Evolutionary conservation across 2,888 invertebrate genomes (phyloP).

Genomic region (Lapara coniferarum): DNA sequence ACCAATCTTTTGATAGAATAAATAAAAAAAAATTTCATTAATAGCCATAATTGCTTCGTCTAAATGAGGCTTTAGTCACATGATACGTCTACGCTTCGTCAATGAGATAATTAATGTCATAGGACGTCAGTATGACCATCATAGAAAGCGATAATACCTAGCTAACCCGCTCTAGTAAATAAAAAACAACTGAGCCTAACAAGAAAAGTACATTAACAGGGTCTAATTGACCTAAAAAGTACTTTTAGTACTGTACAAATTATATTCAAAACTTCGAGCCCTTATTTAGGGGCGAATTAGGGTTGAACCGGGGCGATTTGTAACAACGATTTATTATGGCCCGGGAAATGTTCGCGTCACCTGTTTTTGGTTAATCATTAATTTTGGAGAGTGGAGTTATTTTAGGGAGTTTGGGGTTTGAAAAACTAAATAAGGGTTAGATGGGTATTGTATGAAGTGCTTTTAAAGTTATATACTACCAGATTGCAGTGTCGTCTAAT

Average conservation of each 20-base stretch:
- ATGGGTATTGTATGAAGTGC: too few relatives aligned
- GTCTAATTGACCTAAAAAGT: slow-evolving; percentile 17
- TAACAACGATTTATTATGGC: slow-evolving; percentile 37
- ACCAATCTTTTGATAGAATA: too few relatives aligned
- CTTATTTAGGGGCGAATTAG: slow-evolving; percentile 12
- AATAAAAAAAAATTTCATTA: too few relatives aligned
- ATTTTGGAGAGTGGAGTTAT: not conserved
- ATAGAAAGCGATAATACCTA: too few relatives aligned
- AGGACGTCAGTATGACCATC: too few relatives aligned
- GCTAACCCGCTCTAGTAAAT: not conserved
- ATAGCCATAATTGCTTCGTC: too few relatives aligned
- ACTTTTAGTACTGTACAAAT: slow-evolving; percentile 15
- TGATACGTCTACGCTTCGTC: too few relatives aligned
- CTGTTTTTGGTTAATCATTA: slow-evolving; percentile 34
- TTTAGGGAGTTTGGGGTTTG: not conserved
- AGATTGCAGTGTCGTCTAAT: too few relatives aligned
- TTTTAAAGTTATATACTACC: too few relatives aligned
- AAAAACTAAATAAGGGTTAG: too few relatives aligned
- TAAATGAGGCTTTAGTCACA: too few relatives aligned
- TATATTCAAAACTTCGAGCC: slow-evolving; percentile 13
- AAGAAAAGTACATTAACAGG: slow-evolving; percentile 14
- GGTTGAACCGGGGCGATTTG: slow-evolving; percentile 33
- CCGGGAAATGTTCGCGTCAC: slow-evolving; percentile 37
- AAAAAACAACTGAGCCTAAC: not conserved
- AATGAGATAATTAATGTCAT: too few relatives aligned